phyloP scores from a whole-genome alignment of 2,888 invertebrate species.

The Blera fallax region DNA sequence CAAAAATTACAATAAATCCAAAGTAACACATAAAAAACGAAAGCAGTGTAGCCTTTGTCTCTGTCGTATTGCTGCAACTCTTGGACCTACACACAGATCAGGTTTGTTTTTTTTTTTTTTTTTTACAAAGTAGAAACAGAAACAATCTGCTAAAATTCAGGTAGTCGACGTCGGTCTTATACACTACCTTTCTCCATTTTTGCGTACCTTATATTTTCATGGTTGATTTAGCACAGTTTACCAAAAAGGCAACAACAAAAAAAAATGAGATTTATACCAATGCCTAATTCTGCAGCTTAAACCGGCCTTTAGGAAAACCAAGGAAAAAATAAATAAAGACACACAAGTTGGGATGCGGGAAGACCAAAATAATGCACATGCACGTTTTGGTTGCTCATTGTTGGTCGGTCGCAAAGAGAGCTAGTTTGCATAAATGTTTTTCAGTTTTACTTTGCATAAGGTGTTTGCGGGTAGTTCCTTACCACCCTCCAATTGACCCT shows the following conservation, averaged over 20 bases:
- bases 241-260: conserved; percentile 21
- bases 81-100: conserved; percentile 57
- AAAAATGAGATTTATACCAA: conserved; percentile 49
- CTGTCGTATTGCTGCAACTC: conserved; percentile 48
- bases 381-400: conserved; percentile 28
- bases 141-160: conserved; percentile 68
- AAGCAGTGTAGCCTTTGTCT: conserved; percentile 63
- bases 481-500: conserved; percentile 61
- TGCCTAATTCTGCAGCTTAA: conserved; percentile 49
- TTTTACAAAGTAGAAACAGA: conserved; percentile 23
- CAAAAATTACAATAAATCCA: conserved; percentile 71
- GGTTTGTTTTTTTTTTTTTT: conserved; percentile 35
- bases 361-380: conserved; percentile 29
- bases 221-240: conserved; percentile 69
- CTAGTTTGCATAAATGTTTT: conserved; percentile 35
- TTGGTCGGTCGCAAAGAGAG: not conserved
- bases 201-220: conserved; percentile 70
- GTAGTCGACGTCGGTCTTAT: conserved; percentile 48
- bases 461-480: conserved; percentile 32
- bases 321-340: not conserved
- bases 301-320: conserved; percentile 23
- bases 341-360: conserved; percentile 17
- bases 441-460: conserved; percentile 24
- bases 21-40: conserved; percentile 70
- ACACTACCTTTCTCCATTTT: conserved; percentile 67